phyloP scores from a whole-genome alignment of 1,140 invertebrate genomes.

The Saccostrea cuccullata region DNA sequence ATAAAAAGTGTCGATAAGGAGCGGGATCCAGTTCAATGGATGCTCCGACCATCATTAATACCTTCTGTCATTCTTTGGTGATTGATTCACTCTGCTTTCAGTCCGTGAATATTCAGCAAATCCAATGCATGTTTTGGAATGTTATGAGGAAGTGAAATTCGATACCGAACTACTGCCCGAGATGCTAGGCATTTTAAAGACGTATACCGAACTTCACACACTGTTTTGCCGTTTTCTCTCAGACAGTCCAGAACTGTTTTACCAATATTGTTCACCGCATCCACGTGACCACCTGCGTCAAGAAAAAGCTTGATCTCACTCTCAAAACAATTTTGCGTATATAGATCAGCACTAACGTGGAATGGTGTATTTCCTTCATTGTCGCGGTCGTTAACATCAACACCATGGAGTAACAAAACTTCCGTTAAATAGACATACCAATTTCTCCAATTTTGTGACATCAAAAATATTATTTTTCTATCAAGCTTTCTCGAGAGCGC shows the following conservation, averaged over 20 bases:
- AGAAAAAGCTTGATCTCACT: neutral
- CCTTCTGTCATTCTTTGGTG: no score
- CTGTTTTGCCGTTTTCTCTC: constrained; percentile 7
- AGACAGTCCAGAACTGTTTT: constrained; percentile 4
- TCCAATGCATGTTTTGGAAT: constrained; percentile 9
- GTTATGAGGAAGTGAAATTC: neutral
- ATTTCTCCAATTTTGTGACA: neutral
- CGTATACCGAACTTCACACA: constrained; percentile 18
- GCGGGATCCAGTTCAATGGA: no score
- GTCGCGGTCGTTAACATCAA: constrained; percentile 4
- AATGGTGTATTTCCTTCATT: constrained; percentile 6
- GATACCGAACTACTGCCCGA: constrained; percentile 12
- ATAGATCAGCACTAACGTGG: neutral
- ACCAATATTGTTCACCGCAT: neutral
- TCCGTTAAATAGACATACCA: constrained; percentile 39
- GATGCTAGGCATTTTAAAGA: constrained; percentile 34
- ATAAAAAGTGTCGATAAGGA: no score
- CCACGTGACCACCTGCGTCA: constrained; percentile 24
- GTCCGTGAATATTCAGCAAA: constrained; percentile 23
- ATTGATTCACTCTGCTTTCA: neutral
- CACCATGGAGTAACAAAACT: constrained; percentile 19
- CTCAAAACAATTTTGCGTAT: neutral
- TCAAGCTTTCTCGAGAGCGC: neutral
- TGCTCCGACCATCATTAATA: no score
- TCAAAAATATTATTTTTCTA: constrained; percentile 16